phyloP scores from a whole-genome alignment of 2,888 invertebrate species.

The Caenorhabditis sinica region DNA sequence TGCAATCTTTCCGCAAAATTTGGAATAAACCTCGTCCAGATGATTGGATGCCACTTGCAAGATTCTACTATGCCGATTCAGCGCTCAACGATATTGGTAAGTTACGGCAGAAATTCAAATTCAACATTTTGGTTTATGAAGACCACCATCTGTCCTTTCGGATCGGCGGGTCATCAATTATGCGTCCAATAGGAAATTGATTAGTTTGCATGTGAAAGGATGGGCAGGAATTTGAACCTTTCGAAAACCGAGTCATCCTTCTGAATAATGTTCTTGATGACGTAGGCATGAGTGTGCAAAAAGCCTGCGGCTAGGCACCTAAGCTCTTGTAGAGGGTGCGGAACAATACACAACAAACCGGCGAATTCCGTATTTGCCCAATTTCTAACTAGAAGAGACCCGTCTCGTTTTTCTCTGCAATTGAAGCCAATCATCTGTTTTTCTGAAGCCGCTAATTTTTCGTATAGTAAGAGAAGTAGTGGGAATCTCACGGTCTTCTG shows the following conservation, averaged over 20 bases:
- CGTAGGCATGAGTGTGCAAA: constrained; percentile 21
- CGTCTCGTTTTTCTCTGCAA: neutral
- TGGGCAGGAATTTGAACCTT: constrained; percentile 1
- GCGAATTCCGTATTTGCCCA: constrained; percentile 47
- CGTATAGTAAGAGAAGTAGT: constrained; percentile 19
- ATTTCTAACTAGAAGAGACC: constrained; percentile 6
- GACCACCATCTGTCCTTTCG: constrained; percentile 21
- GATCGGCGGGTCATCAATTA: constrained; percentile 6
- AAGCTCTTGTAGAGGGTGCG: constrained; percentile 17
- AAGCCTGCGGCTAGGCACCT: constrained; percentile 13
- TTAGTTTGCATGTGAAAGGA: neutral
- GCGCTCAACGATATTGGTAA: constrained; percentile 91
- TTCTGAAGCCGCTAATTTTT: constrained; percentile 18
- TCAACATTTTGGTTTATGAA: neutral
- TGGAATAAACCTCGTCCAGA: constrained; percentile 83
- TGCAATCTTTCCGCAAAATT: constrained; percentile 83
- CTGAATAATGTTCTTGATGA: constrained; percentile 20
- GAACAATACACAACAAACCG: constrained; percentile 46
- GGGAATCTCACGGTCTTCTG: constrained; percentile 26
- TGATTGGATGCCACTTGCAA: constrained; percentile 82
- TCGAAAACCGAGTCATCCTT: neutral
- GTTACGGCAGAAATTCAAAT: constrained; percentile 38
- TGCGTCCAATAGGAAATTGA: constrained; percentile 1
- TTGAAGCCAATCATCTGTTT: constrained; percentile 52
- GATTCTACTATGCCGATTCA: constrained; percentile 97